Evolutionary conservation across 2,888 invertebrate genomes (phyloP).

Genomic region (Drosophila heteroneura): DNA sequence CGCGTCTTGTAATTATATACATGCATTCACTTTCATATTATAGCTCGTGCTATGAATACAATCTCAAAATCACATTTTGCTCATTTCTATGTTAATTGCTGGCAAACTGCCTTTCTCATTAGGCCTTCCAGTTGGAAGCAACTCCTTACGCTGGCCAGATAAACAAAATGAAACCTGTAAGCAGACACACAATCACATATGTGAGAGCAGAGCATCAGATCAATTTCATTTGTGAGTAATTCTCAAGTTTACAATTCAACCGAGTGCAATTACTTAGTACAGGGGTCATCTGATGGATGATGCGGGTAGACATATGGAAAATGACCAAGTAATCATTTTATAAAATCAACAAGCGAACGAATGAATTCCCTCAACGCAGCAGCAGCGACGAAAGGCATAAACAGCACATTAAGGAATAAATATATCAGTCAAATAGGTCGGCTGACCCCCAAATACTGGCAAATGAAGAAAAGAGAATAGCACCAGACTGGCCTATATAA

Average conservation of each 20-base stretch:
- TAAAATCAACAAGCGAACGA: constrained; percentile 54
- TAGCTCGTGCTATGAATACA: background rate
- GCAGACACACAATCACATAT: background rate
- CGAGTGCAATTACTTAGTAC: constrained; percentile 65
- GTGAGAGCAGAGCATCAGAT: constrained; percentile 12
- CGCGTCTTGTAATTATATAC: background rate
- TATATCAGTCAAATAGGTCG: constrained; percentile 47
- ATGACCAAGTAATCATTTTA: constrained; percentile 74
- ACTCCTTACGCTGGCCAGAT: constrained; percentile 1
- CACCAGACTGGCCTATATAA: constrained; percentile 58
- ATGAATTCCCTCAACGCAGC: constrained; percentile 52
- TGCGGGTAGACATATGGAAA: constrained; percentile 57
- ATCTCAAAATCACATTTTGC: background rate
- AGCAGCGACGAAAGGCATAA: constrained; percentile 60
- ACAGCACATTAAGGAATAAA: constrained; percentile 74
- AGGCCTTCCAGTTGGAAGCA: background rate
- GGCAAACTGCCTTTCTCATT: background rate
- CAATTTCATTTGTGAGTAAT: constrained; percentile 36
- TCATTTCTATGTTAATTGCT: background rate
- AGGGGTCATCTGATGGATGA: constrained; percentile 24
- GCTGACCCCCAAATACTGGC: constrained; percentile 11
- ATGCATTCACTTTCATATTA: background rate
- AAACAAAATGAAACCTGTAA: constrained; percentile 2
- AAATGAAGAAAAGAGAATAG: constrained; percentile 8
- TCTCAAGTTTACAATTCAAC: constrained; percentile 64